Evolutionary conservation across 2,113 vertebrate genomes (phyloP).

Genomic region (Pagrus major): DNA sequence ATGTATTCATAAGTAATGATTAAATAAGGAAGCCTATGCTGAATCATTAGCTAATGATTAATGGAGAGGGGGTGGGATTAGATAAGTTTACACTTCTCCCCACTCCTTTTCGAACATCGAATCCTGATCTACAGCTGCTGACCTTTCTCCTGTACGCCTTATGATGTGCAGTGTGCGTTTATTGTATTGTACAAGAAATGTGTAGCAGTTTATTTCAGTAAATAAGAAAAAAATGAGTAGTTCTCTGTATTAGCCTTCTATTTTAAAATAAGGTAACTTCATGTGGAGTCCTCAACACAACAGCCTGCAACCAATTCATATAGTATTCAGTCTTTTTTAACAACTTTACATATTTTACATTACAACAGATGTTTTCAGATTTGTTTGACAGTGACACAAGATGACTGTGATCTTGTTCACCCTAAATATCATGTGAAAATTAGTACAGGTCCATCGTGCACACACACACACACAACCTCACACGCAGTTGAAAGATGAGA

Average conservation of each 20-base stretch:
- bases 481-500: constrained; percentile 2
- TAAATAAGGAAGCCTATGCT: too few species aligned
- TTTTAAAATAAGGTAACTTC: not conserved
- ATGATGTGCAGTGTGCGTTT: not conserved
- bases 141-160: not conserved
- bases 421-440: not conserved
- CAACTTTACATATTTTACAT: not conserved
- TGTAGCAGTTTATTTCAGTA: not conserved
- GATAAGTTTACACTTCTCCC: too few species aligned
- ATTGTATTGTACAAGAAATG: not conserved
- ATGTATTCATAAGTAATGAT: too few species aligned
- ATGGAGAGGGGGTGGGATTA: too few species aligned
- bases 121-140: too few species aligned
- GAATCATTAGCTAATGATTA: too few species aligned
- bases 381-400: not conserved
- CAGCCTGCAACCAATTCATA: not conserved
- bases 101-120: too few species aligned
- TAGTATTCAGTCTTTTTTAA: not conserved
- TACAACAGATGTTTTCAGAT: not conserved
- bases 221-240: not conserved
- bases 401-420: not conserved
- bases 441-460: not conserved
- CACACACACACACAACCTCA: not conserved
- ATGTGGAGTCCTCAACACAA: not conserved
- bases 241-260: too few species aligned